Percentiles rank a stretch among this genome's conserved stretches.
These are phyloP conservation scores for Belgica antarctica DNA, from an alignment of 2,888 invertebrate species.

Conservation along the genomic window DNA sequence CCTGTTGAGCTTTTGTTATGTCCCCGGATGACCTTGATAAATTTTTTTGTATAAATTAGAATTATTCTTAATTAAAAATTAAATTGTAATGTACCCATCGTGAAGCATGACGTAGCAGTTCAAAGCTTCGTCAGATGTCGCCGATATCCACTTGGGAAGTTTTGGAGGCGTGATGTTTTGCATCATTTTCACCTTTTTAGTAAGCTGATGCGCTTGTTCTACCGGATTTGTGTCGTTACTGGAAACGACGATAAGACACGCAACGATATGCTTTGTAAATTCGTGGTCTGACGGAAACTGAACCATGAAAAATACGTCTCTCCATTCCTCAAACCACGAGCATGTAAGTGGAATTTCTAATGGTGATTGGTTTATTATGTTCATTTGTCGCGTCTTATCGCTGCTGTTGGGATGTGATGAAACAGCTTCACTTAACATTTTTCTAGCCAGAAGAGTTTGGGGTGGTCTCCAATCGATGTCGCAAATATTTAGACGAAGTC, in stretches of 20 bases:
- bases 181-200: slow-evolving; percentile 76
- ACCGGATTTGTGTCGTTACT: slow-evolving; percentile 73
- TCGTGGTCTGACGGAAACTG: slow-evolving; percentile 93
- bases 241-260: slow-evolving; percentile 75
- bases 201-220: slow-evolving; percentile 76
- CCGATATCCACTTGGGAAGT: slow-evolving; percentile 78
- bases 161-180: slow-evolving; percentile 73
- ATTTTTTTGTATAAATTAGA: too few relatives aligned
- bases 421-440: slow-evolving; percentile 81
- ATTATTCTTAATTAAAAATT: slow-evolving; percentile 13
- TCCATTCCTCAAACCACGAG: slow-evolving; percentile 95
- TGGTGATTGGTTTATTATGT: slow-evolving; percentile 60
- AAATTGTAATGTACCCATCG: slow-evolving; percentile 62
- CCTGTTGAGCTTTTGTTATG: slow-evolving; percentile 71
- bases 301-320: slow-evolving; percentile 84
- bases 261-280: slow-evolving; percentile 85
- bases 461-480: slow-evolving; percentile 81
- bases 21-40: slow-evolving; percentile 25
- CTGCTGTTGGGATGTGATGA: slow-evolving; percentile 57
- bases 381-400: slow-evolving; percentile 59
- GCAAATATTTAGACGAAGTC: slow-evolving; percentile 73
- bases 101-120: slow-evolving; percentile 88
- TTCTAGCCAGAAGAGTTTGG: slow-evolving; percentile 76
- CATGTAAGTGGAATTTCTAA: slow-evolving; percentile 73
- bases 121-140: slow-evolving; percentile 64